Conservation (phyloP, 2,113 vertebrate species). For the Etheostoma cragini region DNA sequence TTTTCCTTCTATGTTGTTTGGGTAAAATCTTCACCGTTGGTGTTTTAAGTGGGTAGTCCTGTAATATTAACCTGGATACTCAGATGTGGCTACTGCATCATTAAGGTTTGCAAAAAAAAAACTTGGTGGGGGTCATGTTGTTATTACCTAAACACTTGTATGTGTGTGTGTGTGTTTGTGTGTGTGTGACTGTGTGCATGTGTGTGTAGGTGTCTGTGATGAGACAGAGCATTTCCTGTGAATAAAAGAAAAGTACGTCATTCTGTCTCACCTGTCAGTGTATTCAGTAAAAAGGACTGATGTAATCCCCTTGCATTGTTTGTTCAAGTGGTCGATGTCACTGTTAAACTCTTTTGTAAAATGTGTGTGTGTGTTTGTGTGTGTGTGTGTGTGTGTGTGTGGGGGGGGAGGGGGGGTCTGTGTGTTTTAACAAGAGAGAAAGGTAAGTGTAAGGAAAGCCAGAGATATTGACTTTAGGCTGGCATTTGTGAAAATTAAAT, state of each 20-base stretch:
- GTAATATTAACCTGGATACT: neutral
- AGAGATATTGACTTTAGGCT: neutral
- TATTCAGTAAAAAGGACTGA: conserved; percentile 31
- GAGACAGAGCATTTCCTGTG: conserved; percentile 34
- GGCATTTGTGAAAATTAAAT: neutral
- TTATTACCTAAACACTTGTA: no score
- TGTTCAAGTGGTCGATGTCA: neutral
- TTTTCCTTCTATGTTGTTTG: neutral
- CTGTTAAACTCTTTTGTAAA: neutral
- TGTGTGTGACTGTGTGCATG: no score
- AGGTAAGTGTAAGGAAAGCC: neutral
- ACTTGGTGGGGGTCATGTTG: no score
- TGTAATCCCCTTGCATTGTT: conserved; percentile 19
- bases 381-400: neutral
- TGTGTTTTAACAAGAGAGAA: neutral
- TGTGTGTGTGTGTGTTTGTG: no score
- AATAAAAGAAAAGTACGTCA: conserved; percentile 28
- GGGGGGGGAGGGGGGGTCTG: no score
- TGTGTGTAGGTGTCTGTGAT: neutral
- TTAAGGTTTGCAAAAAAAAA: neutral
- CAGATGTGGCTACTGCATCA: neutral
- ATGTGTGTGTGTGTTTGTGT: neutral
- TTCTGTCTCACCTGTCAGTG: conserved; percentile 18
- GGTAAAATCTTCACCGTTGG: neutral
- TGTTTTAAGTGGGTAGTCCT: neutral